phyloP scores from a whole-genome alignment of 1,140 invertebrate species.

The Glomeris maerens region DNA sequence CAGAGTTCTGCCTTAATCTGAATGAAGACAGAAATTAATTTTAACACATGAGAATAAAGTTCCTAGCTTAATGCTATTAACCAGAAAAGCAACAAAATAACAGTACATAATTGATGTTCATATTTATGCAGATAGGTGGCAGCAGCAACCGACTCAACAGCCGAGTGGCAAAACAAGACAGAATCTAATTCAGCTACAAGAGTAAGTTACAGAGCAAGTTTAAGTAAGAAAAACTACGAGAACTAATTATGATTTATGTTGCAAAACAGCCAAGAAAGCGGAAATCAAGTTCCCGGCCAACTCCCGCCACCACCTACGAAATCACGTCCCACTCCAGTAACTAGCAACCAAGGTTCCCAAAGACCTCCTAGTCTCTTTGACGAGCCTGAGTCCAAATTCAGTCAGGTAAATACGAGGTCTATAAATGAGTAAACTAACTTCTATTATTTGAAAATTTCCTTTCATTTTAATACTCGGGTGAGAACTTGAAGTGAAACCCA shows the following conservation, averaged over 20 bases:
- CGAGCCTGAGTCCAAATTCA: background rate
- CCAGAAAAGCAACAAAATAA: background rate
- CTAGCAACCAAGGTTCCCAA: background rate
- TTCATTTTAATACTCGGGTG: background rate
- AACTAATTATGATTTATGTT: background rate
- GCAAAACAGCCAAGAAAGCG: background rate
- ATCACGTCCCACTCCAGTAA: slow-evolving; percentile 16
- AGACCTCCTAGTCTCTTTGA: background rate
- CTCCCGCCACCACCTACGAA: slow-evolving; percentile 28
- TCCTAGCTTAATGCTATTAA: too few relatives aligned
- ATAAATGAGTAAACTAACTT: background rate
- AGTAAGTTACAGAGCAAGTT: too few relatives aligned
- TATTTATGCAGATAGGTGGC: background rate
- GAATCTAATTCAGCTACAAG: background rate
- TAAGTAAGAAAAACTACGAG: too few relatives aligned
- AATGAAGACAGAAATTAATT: too few relatives aligned
- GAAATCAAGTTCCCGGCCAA: slow-evolving; percentile 19
- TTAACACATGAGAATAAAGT: too few relatives aligned
- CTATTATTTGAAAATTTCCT: background rate
- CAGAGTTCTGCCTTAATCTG: too few relatives aligned
- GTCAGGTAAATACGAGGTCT: too few relatives aligned
- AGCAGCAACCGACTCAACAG: background rate
- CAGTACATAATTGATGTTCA: background rate
- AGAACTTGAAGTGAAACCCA: background rate
- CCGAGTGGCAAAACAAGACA: background rate